Percentiles rank a stretch among this genome's conserved stretches.
phyloP scores from a whole-genome alignment of 2,113 vertebrate species.

The Desmodus rotundus region DNA sequence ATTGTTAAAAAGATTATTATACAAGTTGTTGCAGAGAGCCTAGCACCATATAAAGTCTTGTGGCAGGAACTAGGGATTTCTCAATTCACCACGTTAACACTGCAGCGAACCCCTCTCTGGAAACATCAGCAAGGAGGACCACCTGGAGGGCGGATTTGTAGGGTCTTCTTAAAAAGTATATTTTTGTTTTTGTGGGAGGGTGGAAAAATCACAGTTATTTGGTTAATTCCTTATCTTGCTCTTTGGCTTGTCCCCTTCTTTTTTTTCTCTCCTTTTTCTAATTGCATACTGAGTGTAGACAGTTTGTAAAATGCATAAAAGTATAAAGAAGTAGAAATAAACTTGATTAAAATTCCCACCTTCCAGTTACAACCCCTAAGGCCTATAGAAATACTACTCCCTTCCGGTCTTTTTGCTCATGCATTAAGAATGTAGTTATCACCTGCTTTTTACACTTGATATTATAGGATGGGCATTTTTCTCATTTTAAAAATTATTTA shows the following conservation, averaged over 20 bases:
- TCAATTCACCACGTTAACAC: slow-evolving; percentile 52
- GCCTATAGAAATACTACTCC: not conserved
- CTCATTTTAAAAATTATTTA: not conserved
- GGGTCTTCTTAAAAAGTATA: not conserved
- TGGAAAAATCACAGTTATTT: not conserved
- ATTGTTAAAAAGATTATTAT: slow-evolving; percentile 72
- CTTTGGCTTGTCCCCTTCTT: not conserved
- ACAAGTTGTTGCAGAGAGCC: slow-evolving; percentile 67
- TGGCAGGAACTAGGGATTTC: slow-evolving; percentile 69
- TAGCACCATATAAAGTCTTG: slow-evolving; percentile 60
- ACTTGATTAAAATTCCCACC: not conserved
- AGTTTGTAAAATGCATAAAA: not conserved
- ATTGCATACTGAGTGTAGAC: not conserved
- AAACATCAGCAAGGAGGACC: not conserved
- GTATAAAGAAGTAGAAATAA: not conserved
- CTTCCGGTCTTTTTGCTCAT: not conserved
- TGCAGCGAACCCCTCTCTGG: slow-evolving; percentile 40
- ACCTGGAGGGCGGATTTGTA: not conserved
- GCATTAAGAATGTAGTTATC: not conserved
- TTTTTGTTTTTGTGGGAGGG: not conserved
- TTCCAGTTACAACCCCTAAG: not conserved
- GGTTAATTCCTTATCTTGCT: not conserved
- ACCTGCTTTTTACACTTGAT: not conserved
- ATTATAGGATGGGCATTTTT: not conserved
- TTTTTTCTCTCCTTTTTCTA: not conserved